Percentiles rank a stretch among this genome's conserved stretches.
Conservation (phyloP, 1,140 invertebrate genomes). For the Manduca sexta region DNA sequence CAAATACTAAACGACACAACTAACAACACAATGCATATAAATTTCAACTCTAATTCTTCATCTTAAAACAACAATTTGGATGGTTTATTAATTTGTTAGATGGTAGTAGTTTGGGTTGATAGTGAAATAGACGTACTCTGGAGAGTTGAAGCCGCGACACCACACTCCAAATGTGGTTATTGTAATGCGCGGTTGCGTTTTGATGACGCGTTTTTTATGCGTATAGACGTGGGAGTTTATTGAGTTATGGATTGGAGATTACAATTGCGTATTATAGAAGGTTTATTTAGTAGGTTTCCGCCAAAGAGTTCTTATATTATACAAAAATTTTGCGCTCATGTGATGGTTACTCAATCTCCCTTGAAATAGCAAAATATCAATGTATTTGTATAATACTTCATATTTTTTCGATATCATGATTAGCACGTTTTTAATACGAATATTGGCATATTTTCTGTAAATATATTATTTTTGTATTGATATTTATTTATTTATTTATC, state of each 20-base stretch:
- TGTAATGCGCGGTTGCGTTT: conserved; percentile 38
- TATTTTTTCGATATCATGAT: no score
- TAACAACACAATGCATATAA: neutral
- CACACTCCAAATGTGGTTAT: conserved; percentile 52
- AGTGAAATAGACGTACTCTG: conserved; percentile 20
- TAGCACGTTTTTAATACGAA: no score
- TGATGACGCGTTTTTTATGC: conserved; percentile 22
- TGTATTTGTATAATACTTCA: no score
- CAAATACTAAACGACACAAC: neutral
- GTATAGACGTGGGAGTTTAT: neutral
- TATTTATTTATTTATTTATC: no score
- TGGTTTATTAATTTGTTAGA: neutral
- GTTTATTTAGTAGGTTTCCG: no score
- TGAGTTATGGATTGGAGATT: neutral
- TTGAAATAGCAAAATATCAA: no score
- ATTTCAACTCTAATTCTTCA: conserved; percentile 8
- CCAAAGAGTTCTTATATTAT: no score
- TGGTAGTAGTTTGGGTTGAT: neutral
- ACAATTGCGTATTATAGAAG: neutral
- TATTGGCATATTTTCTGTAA: no score
- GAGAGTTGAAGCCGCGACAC: conserved; percentile 45
- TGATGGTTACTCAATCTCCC: no score
- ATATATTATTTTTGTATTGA: no score
- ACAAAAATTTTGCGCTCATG: no score
- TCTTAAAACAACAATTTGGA: conserved; percentile 8